phyloP scores from a whole-genome alignment of 2,113 vertebrate species.

The Taurulus bubalis region DNA sequence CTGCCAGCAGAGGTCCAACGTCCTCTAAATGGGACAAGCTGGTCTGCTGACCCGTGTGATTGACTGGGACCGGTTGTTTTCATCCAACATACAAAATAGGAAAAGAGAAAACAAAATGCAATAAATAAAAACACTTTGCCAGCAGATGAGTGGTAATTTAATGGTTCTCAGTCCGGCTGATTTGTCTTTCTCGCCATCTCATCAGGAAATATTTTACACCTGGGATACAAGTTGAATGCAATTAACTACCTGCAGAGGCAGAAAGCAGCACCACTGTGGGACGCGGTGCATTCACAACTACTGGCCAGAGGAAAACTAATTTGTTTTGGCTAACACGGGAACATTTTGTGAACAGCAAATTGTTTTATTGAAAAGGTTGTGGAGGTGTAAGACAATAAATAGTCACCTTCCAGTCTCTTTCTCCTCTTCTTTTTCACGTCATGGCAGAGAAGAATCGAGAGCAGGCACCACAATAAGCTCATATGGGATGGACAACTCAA shows the following conservation, averaged over 20 bases:
- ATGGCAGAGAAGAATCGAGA: neutral
- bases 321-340: neutral
- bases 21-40: neutral
- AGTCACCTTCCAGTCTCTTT: neutral
- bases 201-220: conserved; percentile 30
- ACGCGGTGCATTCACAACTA: neutral
- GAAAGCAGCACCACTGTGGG: neutral
- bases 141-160: neutral
- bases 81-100: neutral
- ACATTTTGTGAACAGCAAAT: neutral
- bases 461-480: neutral
- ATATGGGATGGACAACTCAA: neutral
- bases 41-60: neutral
- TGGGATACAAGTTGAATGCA: conserved; percentile 11
- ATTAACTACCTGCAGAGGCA: conserved; percentile 24
- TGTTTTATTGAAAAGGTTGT: neutral
- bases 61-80: neutral
- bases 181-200: neutral
- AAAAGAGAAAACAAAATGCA: neutral
- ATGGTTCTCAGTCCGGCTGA: neutral
- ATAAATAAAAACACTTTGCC: neutral
- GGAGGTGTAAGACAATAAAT: neutral
- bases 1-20: neutral
- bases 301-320: conserved; percentile 5
- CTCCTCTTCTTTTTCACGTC: neutral